phyloP scores from a whole-genome alignment of 2,113 vertebrate genomes.

The Callaeas wilsoni region DNA sequence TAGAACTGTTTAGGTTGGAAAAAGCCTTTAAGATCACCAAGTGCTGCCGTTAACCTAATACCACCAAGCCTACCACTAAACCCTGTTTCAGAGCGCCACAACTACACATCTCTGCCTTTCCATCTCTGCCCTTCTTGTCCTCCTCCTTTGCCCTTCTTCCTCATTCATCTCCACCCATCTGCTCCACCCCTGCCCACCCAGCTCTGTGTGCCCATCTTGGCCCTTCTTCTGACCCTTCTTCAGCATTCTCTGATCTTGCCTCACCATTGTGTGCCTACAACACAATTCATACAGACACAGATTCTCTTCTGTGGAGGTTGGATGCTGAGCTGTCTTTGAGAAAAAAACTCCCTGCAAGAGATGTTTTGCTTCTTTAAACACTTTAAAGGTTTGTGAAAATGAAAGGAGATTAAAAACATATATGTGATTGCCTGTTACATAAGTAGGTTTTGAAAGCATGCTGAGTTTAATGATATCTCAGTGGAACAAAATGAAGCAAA shows the following conservation, averaged over 20 bases:
- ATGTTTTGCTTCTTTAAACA: background rate
- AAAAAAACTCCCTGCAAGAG: background rate
- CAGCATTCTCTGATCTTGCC: background rate
- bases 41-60: background rate
- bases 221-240: no score
- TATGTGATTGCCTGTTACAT: background rate
- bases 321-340: background rate
- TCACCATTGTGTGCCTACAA: background rate
- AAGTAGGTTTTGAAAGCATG: background rate
- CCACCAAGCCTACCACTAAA: background rate
- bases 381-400: background rate
- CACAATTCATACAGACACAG: background rate
- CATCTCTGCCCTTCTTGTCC: background rate
- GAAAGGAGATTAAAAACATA: constrained; percentile 25
- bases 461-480: constrained; percentile 1
- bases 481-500: background rate
- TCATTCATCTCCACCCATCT: background rate
- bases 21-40: background rate
- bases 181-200: background rate
- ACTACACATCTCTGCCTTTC: background rate
- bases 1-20: background rate
- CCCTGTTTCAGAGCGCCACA: background rate
- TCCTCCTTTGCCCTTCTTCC: background rate
- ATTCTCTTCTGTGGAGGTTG: background rate
- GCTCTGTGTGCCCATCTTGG: background rate